Evolutionary conservation across 2,888 invertebrate genomes (phyloP).

Genomic region (Hymenopus coronatus): DNA sequence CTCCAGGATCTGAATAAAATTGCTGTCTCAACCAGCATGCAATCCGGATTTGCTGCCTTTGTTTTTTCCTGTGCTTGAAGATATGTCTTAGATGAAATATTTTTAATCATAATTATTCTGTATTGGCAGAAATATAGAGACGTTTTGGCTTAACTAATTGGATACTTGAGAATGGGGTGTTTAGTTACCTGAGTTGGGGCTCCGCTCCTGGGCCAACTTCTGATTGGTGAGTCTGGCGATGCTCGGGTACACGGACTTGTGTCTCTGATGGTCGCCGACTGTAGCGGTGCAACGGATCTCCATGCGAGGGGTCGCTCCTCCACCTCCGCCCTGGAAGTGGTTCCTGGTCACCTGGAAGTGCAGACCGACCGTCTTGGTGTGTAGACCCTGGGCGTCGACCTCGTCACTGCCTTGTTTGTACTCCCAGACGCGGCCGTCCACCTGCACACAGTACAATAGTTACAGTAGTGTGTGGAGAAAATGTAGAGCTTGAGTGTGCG

Average conservation of each 20-base stretch:
- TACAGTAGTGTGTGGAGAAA: too few species aligned
- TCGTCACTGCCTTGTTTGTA: slow-evolving; percentile 8
- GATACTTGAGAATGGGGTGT: too few species aligned
- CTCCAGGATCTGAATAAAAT: too few species aligned
- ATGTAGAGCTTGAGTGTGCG: too few species aligned
- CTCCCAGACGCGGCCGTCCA: background rate
- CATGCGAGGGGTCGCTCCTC: slow-evolving; percentile 34
- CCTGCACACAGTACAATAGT: background rate
- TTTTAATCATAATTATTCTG: too few species aligned
- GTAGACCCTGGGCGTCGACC: slow-evolving; percentile 25
- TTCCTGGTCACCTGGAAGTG: slow-evolving; percentile 40
- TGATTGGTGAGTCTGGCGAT: slow-evolving; percentile 15
- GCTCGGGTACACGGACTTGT: slow-evolving; percentile 1
- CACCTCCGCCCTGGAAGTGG: slow-evolving; percentile 36
- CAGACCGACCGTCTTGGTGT: slow-evolving; percentile 40
- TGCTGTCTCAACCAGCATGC: too few species aligned
- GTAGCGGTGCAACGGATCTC: slow-evolving; percentile 44
- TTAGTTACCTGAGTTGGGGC: background rate
- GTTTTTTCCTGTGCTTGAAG: too few species aligned
- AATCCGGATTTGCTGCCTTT: too few species aligned
- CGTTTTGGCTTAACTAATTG: too few species aligned
- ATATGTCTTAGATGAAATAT: too few species aligned
- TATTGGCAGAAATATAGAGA: too few species aligned
- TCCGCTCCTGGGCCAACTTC: slow-evolving; percentile 26
- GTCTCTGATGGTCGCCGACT: slow-evolving; percentile 30